phyloP scores from a whole-genome alignment of 2,113 vertebrate genomes.

The Galeopterus variegatus region DNA sequence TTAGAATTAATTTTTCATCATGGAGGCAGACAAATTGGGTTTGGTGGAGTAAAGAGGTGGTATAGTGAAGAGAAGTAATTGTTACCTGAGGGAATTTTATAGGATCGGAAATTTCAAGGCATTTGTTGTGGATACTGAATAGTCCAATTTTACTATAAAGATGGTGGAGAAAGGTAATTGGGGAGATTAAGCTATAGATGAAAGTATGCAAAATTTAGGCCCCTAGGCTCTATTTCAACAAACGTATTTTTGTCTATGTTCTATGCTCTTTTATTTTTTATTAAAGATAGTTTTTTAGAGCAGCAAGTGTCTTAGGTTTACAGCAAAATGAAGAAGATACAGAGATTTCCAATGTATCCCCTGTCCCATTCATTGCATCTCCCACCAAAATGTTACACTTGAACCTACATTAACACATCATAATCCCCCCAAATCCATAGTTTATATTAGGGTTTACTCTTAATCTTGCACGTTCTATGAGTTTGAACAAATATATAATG shows the following conservation, averaged over 20 bases:
- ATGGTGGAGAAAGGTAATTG: neutral
- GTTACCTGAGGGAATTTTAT: neutral
- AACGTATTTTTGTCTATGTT: neutral
- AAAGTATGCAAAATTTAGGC: neutral
- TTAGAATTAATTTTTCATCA: neutral
- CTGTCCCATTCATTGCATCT: neutral
- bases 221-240: neutral
- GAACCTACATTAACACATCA: neutral
- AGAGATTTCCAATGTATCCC: neutral
- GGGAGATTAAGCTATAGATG: neutral
- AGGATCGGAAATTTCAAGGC: neutral
- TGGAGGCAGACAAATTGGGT: neutral
- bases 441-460: accelerated
- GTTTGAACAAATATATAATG: no score
- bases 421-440: no score
- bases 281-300: neutral
- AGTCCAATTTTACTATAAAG: neutral
- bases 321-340: neutral
- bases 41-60: neutral
- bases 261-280: neutral
- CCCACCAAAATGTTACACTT: no score
- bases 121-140: neutral
- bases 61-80: neutral
- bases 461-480: neutral
- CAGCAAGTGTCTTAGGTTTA: neutral